phyloP scores from a whole-genome alignment of 2,113 vertebrate species.

The Leptosomus discolor region DNA sequence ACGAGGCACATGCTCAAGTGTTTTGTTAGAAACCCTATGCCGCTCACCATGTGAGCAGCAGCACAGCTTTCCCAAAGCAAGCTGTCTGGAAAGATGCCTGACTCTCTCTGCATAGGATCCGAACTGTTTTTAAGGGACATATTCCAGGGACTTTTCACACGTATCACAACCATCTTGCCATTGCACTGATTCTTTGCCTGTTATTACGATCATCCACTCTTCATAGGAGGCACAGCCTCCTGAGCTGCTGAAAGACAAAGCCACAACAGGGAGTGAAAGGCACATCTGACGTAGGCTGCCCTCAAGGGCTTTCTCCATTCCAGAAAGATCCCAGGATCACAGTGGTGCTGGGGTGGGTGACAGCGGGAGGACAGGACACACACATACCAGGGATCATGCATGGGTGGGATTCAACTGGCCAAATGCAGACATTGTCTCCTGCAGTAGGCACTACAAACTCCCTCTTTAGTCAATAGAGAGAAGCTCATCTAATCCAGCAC shows the following conservation, averaged over 20 bases:
- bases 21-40: background rate
- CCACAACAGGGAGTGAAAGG: background rate
- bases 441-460: background rate
- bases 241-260: background rate
- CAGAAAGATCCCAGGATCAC: background rate
- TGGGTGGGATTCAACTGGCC: background rate
- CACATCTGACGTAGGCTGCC: rapidly evolving
- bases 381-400: background rate
- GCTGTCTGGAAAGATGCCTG: background rate
- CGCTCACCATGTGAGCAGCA: background rate
- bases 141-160: background rate
- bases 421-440: background rate
- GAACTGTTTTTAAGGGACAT: background rate
- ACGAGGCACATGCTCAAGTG: background rate
- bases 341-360: rapidly evolving
- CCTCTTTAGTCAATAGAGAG: background rate
- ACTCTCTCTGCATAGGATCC: background rate
- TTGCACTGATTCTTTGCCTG: background rate
- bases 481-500: background rate
- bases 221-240: background rate
- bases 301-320: background rate
- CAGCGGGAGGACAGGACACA: too few relatives aligned
- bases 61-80: background rate
- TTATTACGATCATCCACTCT: background rate
- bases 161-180: background rate